Conservation (phyloP, 2,888 invertebrate species). For the Neocrepidodera transversa region DNA sequence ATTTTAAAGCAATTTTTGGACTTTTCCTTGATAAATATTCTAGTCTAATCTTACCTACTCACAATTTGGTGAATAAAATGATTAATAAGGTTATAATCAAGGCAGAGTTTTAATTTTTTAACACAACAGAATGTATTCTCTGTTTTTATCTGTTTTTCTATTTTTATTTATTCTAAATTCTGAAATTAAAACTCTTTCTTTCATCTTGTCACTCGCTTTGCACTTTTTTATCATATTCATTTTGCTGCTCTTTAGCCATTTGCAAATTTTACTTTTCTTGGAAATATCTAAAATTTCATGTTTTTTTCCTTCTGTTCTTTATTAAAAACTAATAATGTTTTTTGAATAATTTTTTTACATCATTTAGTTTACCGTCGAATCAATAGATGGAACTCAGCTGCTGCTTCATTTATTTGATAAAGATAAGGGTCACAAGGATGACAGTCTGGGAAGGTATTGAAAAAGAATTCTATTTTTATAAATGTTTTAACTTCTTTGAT, state of each 20-base stretch:
- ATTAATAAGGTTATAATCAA: neutral
- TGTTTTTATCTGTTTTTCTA: neutral
- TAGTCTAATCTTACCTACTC: neutral
- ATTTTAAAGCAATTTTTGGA: slow-evolving; percentile 1
- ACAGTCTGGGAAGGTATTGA: slow-evolving; percentile 84
- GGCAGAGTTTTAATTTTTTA: slow-evolving; percentile 24
- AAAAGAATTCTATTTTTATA: neutral
- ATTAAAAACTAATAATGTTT: too few species aligned
- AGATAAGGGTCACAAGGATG: slow-evolving; percentile 92
- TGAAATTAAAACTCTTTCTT: slow-evolving; percentile 35
- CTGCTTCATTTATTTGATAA: slow-evolving; percentile 84
- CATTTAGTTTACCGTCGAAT: slow-evolving; percentile 68
- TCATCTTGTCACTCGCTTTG: slow-evolving; percentile 17
- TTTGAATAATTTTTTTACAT: slow-evolving; percentile 38
- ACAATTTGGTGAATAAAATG: neutral
- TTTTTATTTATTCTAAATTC: neutral
- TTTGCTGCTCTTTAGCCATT: too few species aligned
- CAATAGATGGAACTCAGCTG: slow-evolving; percentile 64
- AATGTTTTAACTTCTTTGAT: neutral
- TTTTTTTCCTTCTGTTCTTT: slow-evolving; percentile 3
- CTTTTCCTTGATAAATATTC: neutral
- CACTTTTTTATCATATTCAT: slow-evolving; percentile 15
- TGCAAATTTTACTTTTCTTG: too few species aligned
- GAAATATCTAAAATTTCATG: neutral
- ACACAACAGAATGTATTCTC: slow-evolving; percentile 17